These are phyloP conservation scores for Toxotes lorentzi DNA, from an alignment of 2,797 vertebrate species.

Conservation along the genomic window DNA sequence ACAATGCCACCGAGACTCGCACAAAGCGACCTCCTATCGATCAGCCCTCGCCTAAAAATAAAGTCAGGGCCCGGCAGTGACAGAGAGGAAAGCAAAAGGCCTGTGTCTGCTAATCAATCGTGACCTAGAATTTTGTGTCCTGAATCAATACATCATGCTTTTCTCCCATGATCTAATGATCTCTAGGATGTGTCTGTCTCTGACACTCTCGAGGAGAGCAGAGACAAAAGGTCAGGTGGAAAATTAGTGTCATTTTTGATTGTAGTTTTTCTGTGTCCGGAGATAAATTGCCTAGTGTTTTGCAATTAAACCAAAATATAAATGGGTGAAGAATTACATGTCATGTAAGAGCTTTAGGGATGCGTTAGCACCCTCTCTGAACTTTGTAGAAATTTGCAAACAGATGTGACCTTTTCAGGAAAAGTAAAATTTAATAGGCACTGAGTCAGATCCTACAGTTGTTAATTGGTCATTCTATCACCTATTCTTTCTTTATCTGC, in stretches of 20 bases:
- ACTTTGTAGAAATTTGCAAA: constrained; percentile 43
- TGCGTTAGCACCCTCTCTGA: constrained; percentile 20
- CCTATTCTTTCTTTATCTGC: constrained; percentile 39
- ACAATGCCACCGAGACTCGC: constrained; percentile 60
- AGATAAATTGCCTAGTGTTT: background rate
- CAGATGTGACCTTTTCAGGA: constrained; percentile 58
- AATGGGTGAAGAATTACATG: background rate
- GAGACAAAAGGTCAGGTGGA: constrained; percentile 58
- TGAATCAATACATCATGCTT: constrained; percentile 70
- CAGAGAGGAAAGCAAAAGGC: constrained; percentile 57
- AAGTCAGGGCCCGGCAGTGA: constrained; percentile 45
- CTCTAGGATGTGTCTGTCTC: constrained; percentile 48
- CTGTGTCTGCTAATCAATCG: constrained; percentile 74
- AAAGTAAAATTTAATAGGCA: constrained; percentile 39
- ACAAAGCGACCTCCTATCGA: constrained; percentile 73
- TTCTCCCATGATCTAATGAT: constrained; percentile 70
- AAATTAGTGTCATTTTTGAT: constrained; percentile 29
- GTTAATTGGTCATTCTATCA: constrained; percentile 51
- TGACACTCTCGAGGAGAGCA: constrained; percentile 39
- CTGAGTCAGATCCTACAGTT: constrained; percentile 40
- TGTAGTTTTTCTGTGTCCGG: constrained; percentile 11
- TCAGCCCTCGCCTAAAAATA: constrained; percentile 74
- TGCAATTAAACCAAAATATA: background rate
- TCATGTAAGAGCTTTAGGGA: background rate
- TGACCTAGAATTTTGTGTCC: constrained; percentile 74